These are phyloP conservation scores for Synanceia verrucosa DNA, from an alignment of 2,797 vertebrate genomes.

Conservation along the genomic window DNA sequence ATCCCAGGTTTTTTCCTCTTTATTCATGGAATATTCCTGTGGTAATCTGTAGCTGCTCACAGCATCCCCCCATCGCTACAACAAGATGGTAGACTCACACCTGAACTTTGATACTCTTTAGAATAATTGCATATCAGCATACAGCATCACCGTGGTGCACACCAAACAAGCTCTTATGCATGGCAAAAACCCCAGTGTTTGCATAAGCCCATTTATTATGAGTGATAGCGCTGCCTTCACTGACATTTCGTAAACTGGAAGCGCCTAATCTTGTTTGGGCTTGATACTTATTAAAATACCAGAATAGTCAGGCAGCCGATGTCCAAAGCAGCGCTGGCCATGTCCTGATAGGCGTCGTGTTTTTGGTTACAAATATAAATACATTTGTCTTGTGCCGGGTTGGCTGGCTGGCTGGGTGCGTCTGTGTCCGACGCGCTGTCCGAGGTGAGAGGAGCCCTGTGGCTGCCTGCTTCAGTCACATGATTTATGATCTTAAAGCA, in stretches of 20 bases:
- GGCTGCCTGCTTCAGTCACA: constrained; percentile 73
- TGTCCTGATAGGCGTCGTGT: constrained; percentile 79
- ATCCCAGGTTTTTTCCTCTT: constrained; percentile 69
- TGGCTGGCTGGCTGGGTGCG: constrained; percentile 43
- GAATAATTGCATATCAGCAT: constrained; percentile 90
- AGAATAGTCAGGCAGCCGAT: constrained; percentile 77
- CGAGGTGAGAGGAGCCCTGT: constrained; percentile 75
- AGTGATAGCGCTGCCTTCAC: constrained; percentile 85
- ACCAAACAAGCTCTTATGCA: constrained; percentile 85
- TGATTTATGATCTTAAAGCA: constrained; percentile 81
- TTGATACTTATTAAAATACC: constrained; percentile 88
- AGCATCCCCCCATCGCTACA: constrained; percentile 68
- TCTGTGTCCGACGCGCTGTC: constrained; percentile 70
- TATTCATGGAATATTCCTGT: constrained; percentile 83
- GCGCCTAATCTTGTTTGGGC: constrained; percentile 87
- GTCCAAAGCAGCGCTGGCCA: constrained; percentile 69
- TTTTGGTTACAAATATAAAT: constrained; percentile 84
- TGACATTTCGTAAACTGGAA: constrained; percentile 87
- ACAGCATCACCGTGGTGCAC: constrained; percentile 77
- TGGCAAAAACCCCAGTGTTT: constrained; percentile 83
- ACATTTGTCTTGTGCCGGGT: constrained; percentile 84
- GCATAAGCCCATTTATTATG: constrained; percentile 90
- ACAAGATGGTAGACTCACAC: constrained; percentile 73
- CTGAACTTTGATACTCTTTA: constrained; percentile 88
- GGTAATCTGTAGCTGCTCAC: constrained; percentile 75